Conservation (phyloP, 53 echinoderm and acorn worm genomes). For the Hippasteria phrygiana region DNA sequence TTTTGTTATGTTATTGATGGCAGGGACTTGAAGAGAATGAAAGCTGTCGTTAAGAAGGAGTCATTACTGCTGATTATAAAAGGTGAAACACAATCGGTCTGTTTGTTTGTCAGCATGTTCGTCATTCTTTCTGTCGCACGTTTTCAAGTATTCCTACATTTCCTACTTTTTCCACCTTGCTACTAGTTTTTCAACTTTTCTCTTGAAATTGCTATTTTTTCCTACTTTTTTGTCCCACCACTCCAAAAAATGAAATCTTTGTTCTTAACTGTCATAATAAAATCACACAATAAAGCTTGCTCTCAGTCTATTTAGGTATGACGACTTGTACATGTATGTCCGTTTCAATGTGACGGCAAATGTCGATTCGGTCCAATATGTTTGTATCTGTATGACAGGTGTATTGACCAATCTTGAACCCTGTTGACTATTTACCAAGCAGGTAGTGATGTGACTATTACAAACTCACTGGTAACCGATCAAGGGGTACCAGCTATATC, state of each 20-base stretch:
- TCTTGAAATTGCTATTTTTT: too few species aligned
- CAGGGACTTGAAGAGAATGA: constrained; percentile 85
- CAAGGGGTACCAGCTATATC: constrained; percentile 83
- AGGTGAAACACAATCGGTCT: neutral
- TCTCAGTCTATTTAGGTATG: too few species aligned
- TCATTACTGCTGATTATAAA: constrained; percentile 84
- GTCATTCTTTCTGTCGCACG: neutral
- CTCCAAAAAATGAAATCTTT: too few species aligned
- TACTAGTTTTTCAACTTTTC: neutral
- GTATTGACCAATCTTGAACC: neutral
- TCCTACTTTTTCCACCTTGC: too few species aligned
- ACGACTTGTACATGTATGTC: too few species aligned
- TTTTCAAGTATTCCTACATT: too few species aligned
- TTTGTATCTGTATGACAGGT: too few species aligned
- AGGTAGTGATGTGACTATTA: constrained; percentile 66
- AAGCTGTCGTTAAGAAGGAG: constrained; percentile 73
- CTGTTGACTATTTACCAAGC: neutral
- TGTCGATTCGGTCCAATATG: too few species aligned
- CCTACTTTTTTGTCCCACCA: too few species aligned
- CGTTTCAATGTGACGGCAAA: too few species aligned
- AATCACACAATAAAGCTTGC: too few species aligned
- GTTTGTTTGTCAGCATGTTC: neutral
- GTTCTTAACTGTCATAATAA: too few species aligned
- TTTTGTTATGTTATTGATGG: neutral
- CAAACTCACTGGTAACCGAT: constrained; percentile 77